phyloP scores from a whole-genome alignment of 2,113 vertebrate genomes.

The Vireo altiloquus region DNA sequence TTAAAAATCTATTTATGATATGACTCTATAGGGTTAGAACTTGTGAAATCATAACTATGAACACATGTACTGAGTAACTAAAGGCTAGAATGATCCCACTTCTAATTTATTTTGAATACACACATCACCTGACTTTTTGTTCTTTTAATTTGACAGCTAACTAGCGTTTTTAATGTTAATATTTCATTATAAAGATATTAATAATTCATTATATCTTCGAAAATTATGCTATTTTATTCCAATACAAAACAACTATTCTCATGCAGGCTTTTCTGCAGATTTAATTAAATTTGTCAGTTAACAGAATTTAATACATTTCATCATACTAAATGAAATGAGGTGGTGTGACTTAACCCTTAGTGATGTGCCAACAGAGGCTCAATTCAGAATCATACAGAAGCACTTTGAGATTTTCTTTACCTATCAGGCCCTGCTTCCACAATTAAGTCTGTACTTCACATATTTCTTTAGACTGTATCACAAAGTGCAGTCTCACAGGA shows the following conservation, averaged over 20 bases:
- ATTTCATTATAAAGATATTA: background rate
- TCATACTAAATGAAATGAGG: background rate
- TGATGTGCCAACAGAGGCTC: background rate
- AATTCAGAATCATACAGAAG: background rate
- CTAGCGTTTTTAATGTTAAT: background rate
- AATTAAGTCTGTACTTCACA: background rate
- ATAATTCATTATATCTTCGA: background rate
- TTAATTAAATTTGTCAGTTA: background rate
- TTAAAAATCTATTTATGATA: background rate
- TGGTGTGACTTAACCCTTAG: background rate
- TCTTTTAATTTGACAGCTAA: background rate
- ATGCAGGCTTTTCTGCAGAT: background rate
- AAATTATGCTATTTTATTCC: background rate
- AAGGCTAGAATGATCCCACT: background rate
- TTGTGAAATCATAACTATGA: background rate
- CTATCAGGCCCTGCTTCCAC: background rate
- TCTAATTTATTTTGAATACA: background rate
- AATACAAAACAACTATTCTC: background rate
- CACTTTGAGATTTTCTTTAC: background rate
- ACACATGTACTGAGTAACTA: background rate
- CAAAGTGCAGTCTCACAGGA: background rate
- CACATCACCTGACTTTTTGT: background rate
- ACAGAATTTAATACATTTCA: background rate
- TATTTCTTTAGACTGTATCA: background rate
- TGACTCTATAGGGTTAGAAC: background rate